Evolutionary conservation across 2,888 invertebrate genomes (phyloP).

Genomic region (Mythimna pallens): DNA sequence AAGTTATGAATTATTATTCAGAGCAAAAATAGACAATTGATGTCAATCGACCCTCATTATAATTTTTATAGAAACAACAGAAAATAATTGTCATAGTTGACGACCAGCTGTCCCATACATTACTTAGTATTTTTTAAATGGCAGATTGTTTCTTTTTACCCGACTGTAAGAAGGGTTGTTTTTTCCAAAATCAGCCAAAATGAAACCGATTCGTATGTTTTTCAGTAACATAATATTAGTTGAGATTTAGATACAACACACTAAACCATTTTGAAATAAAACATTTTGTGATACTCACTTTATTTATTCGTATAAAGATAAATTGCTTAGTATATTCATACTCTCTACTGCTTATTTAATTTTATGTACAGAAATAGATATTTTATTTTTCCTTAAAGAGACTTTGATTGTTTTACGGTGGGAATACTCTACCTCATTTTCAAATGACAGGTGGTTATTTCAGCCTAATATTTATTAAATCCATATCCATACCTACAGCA

Average conservation of each 20-base stretch:
- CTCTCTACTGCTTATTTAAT: slow-evolving; percentile 74
- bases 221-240: neutral
- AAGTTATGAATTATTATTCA: too few relatives aligned
- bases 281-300: slow-evolving; percentile 59
- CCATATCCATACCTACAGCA: slow-evolving; percentile 64
- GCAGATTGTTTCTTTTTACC: neutral
- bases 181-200: neutral
- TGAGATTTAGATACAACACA: slow-evolving; percentile 29
- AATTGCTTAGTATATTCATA: slow-evolving; percentile 71
- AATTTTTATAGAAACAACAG: too few relatives aligned
- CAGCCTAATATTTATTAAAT: slow-evolving; percentile 76
- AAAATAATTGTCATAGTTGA: too few relatives aligned
- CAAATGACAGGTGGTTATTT: slow-evolving; percentile 83
- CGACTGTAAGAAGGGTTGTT: too few relatives aligned
- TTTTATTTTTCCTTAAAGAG: slow-evolving; percentile 78
- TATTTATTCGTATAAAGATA: slow-evolving; percentile 65
- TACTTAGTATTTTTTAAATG: too few relatives aligned
- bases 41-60: too few relatives aligned
- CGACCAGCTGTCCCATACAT: too few relatives aligned
- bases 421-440: slow-evolving; percentile 85
- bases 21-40: too few relatives aligned
- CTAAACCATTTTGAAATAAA: slow-evolving; percentile 57
- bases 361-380: slow-evolving; percentile 80
- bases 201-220: too few relatives aligned
- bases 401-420: slow-evolving; percentile 88